A percentile compares a stretch with the other conserved stretches of the same genome.
Evolutionary conservation across 2,113 vertebrate species (phyloP).

Genomic region (Gadus chalcogrammus): DNA sequence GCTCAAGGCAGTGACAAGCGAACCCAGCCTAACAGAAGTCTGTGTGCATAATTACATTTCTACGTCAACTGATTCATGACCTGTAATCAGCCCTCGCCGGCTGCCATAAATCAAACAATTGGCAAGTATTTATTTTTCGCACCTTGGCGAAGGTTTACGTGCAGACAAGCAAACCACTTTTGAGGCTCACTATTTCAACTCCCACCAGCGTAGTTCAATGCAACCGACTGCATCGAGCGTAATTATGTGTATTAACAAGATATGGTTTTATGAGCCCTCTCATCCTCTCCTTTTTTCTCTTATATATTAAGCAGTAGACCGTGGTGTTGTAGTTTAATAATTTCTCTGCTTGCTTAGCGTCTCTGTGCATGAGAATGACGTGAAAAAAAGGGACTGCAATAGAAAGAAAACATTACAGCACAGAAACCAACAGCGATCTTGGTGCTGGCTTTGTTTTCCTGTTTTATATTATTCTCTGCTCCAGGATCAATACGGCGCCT

Average conservation of each 20-base stretch:
- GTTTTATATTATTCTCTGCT: too few relatives aligned
- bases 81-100: conserved; percentile 70
- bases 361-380: not conserved
- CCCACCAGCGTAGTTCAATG: conserved; percentile 48
- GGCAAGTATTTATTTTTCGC: conserved; percentile 64
- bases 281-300: conserved; percentile 27
- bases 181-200: conserved; percentile 58
- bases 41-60: conserved; percentile 74
- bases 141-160: conserved; percentile 61
- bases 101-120: conserved; percentile 75
- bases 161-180: conserved; percentile 58
- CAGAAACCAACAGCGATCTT: too few relatives aligned
- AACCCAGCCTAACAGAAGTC: conserved; percentile 55
- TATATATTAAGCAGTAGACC: conserved; percentile 14
- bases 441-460: too few relatives aligned
- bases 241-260: conserved; percentile 56
- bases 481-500: too few relatives aligned
- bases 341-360: not conserved
- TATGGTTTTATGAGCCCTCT: conserved; percentile 48
- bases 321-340: conserved; percentile 17
- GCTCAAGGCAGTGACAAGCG: conserved; percentile 63
- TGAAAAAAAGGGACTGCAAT: too few relatives aligned
- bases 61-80: conserved; percentile 72
- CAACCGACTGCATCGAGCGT: conserved; percentile 48
- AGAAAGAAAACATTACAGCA: too few relatives aligned